Evolutionary conservation across 2,888 invertebrate species (phyloP).

Genomic region (Orchestes rusci): DNA sequence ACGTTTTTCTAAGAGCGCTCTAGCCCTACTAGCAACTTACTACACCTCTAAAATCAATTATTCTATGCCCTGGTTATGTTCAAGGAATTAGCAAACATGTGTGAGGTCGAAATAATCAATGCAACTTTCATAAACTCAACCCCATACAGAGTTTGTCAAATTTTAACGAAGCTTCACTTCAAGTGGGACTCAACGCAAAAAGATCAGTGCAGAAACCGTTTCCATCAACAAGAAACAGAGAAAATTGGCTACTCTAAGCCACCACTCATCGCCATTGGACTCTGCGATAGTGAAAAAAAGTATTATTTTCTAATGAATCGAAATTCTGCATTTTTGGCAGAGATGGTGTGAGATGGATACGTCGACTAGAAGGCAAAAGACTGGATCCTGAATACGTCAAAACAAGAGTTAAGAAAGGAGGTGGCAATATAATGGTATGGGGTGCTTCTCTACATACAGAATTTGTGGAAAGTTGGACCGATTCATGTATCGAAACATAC

Average conservation of each 20-base stretch:
- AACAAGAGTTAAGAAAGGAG: background rate
- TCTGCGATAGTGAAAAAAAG: background rate
- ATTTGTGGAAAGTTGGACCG: background rate
- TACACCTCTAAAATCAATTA: too few relatives aligned
- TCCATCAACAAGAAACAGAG: too few relatives aligned
- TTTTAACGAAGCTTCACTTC: too few relatives aligned
- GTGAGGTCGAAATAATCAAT: too few relatives aligned
- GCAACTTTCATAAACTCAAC: too few relatives aligned
- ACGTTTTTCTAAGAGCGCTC: too few relatives aligned
- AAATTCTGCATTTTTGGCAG: background rate
- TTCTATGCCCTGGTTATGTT: too few relatives aligned
- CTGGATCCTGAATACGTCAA: background rate
- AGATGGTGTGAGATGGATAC: background rate
- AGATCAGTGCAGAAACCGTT: too few relatives aligned
- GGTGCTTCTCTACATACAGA: background rate
- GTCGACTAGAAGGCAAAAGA: constrained; percentile 2
- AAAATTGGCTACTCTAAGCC: background rate
- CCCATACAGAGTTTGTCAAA: too few relatives aligned
- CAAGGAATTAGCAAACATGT: too few relatives aligned
- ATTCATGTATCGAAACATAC: constrained; percentile 1
- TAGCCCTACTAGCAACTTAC: too few relatives aligned
- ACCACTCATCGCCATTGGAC: background rate
- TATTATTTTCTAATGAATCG: background rate
- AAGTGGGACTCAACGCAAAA: too few relatives aligned
- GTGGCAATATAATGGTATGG: background rate